Base-by-base conservation (phyloP, 2,888 invertebrate genomes). In the Alcis repandata region DNA sequence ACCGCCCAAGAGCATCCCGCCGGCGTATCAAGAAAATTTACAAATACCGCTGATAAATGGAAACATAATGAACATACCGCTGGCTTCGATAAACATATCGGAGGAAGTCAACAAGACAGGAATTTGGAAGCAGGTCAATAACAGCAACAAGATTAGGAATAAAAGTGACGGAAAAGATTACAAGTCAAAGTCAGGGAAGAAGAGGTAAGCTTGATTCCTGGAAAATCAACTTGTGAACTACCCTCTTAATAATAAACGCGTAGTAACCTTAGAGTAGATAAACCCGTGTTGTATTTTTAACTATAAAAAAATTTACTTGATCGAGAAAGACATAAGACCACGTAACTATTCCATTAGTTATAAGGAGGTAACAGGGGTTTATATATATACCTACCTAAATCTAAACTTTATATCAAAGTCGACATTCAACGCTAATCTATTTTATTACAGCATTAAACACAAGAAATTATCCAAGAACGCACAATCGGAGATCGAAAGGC, bases 71-170 rank as follows among this genome's bases (percentile, higher is more conserved):
- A 97, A 97, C 84, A 97, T 98, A 73, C 98, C 97, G 1, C 88
- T 97, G 70, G 94, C 96, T 38, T 96, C 97, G 38, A 97, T 98
- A 76, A 98, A 98, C 85, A 97, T 98, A 82, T 96, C 98, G 7
- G 98, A 99, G 86, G 99, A 99, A 88, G 97, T 99, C 62, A 97
- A 98, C 83, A 97, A 97, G 87, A 97, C 97, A 32, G 97, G 98
- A 36, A 97, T 99, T 80, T 99, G 99, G 99, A 97, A 98, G 82
- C 97, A 98, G 89, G 96, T 98, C 13, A 97, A 97, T 84, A 96
- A 96, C 78, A 94, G 94, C 69, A 95, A 95, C 80, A 90, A 93
- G 66, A 93, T 92, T 72, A 91, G 85, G 67, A 83, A 78, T 41
- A 63, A 61, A 49, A 78, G 71, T 46, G 88, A 93, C 53, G 80